Evolutionary conservation across 2,888 invertebrate genomes (phyloP), one percentile per base, ranked within the genome.

Genomic region (Ophion costatus): DNA sequence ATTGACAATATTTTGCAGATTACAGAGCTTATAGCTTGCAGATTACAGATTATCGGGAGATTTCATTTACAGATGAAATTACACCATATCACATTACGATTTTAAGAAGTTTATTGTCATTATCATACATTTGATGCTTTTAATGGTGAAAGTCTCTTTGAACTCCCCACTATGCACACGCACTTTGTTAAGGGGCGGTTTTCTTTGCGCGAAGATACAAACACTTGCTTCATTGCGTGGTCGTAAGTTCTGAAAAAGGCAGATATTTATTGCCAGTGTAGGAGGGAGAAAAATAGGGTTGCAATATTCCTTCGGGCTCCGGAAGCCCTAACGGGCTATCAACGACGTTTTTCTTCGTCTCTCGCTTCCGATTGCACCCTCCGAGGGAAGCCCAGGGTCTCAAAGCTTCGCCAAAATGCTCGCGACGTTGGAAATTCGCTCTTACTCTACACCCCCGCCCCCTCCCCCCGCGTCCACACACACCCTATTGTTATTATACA

Each of bases 361-460:
- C 51, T 51, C 59, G 64, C 69, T 80, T 85, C 85, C 85, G 71
- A 82, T 80, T 42, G 24, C 29, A 75, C 45, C 57, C 33, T 59
- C 74, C 29, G 20, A 14, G 69, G 82, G 70, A 85, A 83, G 67
- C 69, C 80, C 56, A 59, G 29, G 10, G 20, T 82, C 74, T 70
- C 77, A 24, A 78, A 80, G 56, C 77, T 80, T 80, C 57, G 82
- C 82, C 77, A 83, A 85, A 85, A 83, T 71, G 67, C 33, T 73
- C 80, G 57, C 66, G 67, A 67, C 59, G 33, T 38, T 76, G 61
- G 67, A 29, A 66, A 59, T 73, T 66, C 22, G 9, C 51, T 22
- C 61, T 69, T 22, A 67, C 22, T 51, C 51, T 73, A 24, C 66
- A n/a, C 42, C 5, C 42, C 51, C 20, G 59, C 57, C 64, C 42